phyloP scores from a whole-genome alignment of 1,140 invertebrate species.

The Amphibalanus amphitrite region DNA sequence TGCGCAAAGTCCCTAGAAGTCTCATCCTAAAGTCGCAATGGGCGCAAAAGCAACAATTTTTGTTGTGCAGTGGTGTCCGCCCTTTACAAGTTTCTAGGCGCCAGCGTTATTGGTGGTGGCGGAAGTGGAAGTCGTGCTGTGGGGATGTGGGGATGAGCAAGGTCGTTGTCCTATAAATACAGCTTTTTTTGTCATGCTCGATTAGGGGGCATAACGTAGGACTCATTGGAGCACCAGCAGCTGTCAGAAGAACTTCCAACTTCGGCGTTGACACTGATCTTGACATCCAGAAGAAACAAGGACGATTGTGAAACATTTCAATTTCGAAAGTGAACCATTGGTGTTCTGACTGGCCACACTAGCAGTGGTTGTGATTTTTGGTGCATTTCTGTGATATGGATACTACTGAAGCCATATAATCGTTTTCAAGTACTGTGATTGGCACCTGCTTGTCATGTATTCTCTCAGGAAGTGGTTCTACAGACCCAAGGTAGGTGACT shows the following conservation, averaged over 20 bases:
- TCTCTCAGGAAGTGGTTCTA: conserved; percentile 80
- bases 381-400: conserved; percentile 17
- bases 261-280: too few relatives aligned
- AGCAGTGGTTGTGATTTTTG: not conserved
- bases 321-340: conserved; percentile 3
- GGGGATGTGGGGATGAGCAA: too few relatives aligned
- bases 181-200: conserved; percentile 7
- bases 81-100: too few relatives aligned
- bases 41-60: too few relatives aligned
- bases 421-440: conserved; percentile 11
- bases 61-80: too few relatives aligned
- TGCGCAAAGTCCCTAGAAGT: too few relatives aligned
- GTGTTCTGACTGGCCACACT: not conserved
- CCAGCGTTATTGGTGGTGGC: too few relatives aligned
- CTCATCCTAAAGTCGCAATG: too few relatives aligned
- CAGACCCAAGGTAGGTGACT: conserved; percentile 59
- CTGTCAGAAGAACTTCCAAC: too few relatives aligned
- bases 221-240: too few relatives aligned
- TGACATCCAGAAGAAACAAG: conserved; percentile 2
- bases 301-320: not conserved
- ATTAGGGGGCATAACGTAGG: conserved; percentile 9
- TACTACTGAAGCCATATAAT: too few relatives aligned
- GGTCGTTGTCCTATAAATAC: conserved; percentile 5
- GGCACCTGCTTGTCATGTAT: conserved; percentile 43
- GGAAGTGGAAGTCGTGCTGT: too few relatives aligned